A percentile compares a stretch with the other conserved stretches of the same genome.
phyloP scores from a whole-genome alignment of 2,888 invertebrate genomes.

The Heliconius ethilla region DNA sequence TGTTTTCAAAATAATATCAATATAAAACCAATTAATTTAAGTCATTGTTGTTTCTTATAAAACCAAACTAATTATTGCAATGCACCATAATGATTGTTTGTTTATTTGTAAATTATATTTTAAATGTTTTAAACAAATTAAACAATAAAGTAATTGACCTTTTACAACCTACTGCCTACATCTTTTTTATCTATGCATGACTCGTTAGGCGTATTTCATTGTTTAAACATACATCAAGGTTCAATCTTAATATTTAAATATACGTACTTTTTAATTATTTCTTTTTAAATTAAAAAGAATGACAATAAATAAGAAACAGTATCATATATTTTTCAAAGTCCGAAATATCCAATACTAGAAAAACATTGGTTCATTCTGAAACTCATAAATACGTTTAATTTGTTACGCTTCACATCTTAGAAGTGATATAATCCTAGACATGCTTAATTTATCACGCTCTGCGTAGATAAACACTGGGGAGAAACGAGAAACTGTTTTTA shows the following conservation, averaged over 20 bases:
- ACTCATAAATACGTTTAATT: constrained; percentile 22
- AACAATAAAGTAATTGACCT: constrained; percentile 14
- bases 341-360: background rate
- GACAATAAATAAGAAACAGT: background rate
- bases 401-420: constrained; percentile 21
- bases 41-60: background rate
- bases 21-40: background rate
- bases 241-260: background rate
- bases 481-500: constrained; percentile 31
- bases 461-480: constrained; percentile 31
- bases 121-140: background rate
- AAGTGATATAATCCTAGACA: constrained; percentile 30
- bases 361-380: constrained; percentile 4
- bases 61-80: background rate
- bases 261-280: constrained; percentile 2
- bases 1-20: background rate
- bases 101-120: background rate
- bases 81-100: background rate
- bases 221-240: background rate
- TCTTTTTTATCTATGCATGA: constrained; percentile 5
- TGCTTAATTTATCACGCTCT: constrained; percentile 26
- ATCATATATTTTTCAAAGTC: background rate
- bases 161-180: constrained; percentile 7
- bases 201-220: constrained; percentile 4
- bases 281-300: background rate